Base-by-base conservation (phyloP, 2,797 vertebrate genomes). In the Anabas testudineus region DNA sequence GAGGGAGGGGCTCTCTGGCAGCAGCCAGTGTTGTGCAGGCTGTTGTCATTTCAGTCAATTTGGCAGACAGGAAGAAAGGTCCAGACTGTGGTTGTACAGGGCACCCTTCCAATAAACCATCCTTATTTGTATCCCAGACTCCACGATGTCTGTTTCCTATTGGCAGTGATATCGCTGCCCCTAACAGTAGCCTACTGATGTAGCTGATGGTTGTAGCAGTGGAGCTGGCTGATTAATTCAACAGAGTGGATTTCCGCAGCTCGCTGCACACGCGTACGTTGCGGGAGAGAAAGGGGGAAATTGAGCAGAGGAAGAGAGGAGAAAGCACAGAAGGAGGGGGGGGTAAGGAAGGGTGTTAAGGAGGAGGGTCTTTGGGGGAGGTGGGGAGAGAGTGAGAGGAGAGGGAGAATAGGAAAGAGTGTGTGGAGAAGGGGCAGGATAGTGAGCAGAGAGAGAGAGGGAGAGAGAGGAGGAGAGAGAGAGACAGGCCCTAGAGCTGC, bases 231-330 rank as follows among this genome's bases (percentile, higher is more conserved):
- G 89, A 92, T 91, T 90, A 88, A 91, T 92, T 91, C 86, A 88
- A 82, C 80, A 84, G 86, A 83, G 90, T 86, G 84, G 83, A 90
- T 92, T 89, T 93, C 86, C 81, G 91, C 92, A 88, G 87, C 85
- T 87, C 74, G 43, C 64, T 83, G 88, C 88, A 88, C 87, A 86
- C 63, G 62, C 68, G 52, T 77, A 73, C 68, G 67, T 74, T 14
- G 66, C 5, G 61, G 61, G 78, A 85, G 74, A 85, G 67, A 81
- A 51, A 78, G 64, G 58, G 68, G 62, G 83, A 68, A 75, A 75
- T 36, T 62, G 83, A 79, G 81, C 66, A 77, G 81, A 80, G 81
- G 48, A 59, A 57, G 19, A 58, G 26, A 62, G 57, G 26, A 62
- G 57, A 64, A 68, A 70, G 66, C 7, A 51, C 19, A 64, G 71